Evolutionary conservation across 2,113 vertebrate species (phyloP).

Genomic region (Phylloscopus trochiloides): DNA sequence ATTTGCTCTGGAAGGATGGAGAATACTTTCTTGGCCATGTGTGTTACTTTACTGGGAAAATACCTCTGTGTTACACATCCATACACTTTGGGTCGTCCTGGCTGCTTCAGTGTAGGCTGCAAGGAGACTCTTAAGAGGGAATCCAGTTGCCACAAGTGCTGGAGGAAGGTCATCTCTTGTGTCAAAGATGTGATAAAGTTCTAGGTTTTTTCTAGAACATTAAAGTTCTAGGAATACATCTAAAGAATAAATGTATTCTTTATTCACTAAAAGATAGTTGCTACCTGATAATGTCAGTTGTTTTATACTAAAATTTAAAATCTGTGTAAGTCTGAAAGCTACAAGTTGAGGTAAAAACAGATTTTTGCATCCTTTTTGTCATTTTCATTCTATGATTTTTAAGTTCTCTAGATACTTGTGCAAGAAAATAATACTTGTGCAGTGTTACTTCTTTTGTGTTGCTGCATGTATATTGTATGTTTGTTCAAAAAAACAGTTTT

Average conservation of each 20-base stretch:
- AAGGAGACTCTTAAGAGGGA: neutral
- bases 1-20: neutral
- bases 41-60: neutral
- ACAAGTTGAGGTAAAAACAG: neutral
- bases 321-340: neutral
- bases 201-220: neutral
- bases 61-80: fast-evolving
- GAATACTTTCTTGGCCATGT: neutral
- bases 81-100: neutral
- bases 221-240: too few relatives aligned
- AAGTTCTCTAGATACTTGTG: neutral
- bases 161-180: neutral
- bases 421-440: neutral
- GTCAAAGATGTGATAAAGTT: neutral
- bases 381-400: neutral
- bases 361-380: neutral
- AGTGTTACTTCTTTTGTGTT: neutral
- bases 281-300: neutral
- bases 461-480: neutral
- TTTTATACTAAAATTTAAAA: neutral
- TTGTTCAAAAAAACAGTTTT: neutral
- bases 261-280: neutral
- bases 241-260: neutral
- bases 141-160: neutral
- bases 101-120: neutral